Evolutionary conservation across 2,888 invertebrate genomes (phyloP), one percentile per base, ranked within the genome.

Genomic region (Polyommatus iphigenia): DNA sequence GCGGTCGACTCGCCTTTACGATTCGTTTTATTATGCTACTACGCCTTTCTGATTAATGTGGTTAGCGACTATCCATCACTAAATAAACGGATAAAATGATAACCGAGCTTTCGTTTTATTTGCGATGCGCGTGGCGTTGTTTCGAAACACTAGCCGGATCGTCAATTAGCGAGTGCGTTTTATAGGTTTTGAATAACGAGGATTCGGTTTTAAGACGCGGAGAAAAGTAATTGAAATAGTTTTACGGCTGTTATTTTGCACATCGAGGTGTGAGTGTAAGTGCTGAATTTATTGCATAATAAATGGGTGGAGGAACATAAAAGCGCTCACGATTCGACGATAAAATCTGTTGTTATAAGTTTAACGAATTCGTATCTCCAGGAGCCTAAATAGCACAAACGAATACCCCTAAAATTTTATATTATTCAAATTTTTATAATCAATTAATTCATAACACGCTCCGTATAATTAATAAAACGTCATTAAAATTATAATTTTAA

Each of bases 1-100:
- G 83, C 84, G 82, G 81, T 78, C 82, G 80, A 73, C 80, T 79
- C 81, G 80, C 82, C 81, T 81, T 83, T 79, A 78, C 78, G 80
- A 79, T 80, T 78, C 82, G 82, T 83, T 85, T 84, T 84, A 85
- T 86, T 83, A 81, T 82, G 82, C 83, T 81, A 82, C 82, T 79
- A 82, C 83, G 82, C 82, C 83, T 82, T 80, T 79, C 78, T 81
- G 82, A 83, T 82, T 83, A 83, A 83, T 83, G 81, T 79, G 80
- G 80, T 82, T 82, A 82, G 82, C 82, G 82, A 82, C 82, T 81
- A 82, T 83, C 81, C 79, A 80, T 80, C 80, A 71, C 78, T 75
- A 54, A 72, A 72, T 72, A 67, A 77, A 80, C 78, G 79, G 80
- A 80, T 80, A 79, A 82, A 82, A 80, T 77, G 46, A 78, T 57